These are phyloP conservation scores for Eupithecia dodoneata DNA, from an alignment of 2,888 invertebrate species.

Conservation along the genomic window DNA sequence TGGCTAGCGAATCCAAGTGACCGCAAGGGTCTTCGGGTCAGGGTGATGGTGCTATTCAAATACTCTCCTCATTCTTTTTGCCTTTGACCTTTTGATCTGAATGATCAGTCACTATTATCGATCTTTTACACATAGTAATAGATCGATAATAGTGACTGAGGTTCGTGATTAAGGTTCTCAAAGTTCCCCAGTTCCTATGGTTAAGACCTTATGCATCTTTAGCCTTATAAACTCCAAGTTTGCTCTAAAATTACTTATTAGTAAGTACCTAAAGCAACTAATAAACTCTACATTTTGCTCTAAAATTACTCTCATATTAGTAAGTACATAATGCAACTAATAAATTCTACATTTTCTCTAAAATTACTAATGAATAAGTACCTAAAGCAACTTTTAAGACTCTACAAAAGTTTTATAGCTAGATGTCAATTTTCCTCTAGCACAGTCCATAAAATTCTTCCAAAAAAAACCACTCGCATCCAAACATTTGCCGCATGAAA, in stretches of 20 bases:
- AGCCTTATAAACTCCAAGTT: not conserved
- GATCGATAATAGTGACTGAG: too few relatives aligned
- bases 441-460: not conserved
- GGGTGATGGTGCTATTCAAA: constrained; percentile 53
- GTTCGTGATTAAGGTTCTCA: too few relatives aligned
- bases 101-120: constrained; percentile 10
- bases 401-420: not conserved
- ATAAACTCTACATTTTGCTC: not conserved
- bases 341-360: not conserved
- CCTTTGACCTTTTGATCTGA: constrained; percentile 15
- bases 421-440: not conserved
- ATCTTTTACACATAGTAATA: not conserved
- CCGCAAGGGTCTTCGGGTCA: constrained; percentile 67
- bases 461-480: not conserved
- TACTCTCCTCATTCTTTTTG: constrained; percentile 22
- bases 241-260: not conserved
- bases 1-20: constrained; percentile 65
- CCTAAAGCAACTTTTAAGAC: not conserved
- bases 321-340: not conserved
- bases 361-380: not conserved
- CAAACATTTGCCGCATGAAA: not conserved
- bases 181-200: too few relatives aligned
- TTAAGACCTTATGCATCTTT: not conserved
- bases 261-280: not conserved
- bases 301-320: not conserved